phyloP scores from a whole-genome alignment of 1,140 invertebrate genomes.

The Ganaspis sp. region DNA sequence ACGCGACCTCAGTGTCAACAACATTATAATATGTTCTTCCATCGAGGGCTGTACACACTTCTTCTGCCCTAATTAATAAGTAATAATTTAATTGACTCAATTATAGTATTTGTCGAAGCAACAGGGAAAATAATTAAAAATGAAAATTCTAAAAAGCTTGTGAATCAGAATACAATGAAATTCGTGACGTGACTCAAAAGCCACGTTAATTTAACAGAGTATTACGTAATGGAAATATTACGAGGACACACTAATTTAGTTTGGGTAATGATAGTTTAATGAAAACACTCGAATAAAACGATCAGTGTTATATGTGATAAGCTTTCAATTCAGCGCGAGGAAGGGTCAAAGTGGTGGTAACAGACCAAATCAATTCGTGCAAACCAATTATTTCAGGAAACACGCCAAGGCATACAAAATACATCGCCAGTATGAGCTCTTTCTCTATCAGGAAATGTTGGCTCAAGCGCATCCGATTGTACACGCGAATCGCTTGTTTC shows the following conservation, averaged over 20 bases:
- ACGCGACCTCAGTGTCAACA: too few species aligned
- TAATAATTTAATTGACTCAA: too few species aligned
- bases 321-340: neutral
- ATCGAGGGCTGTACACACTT: too few species aligned
- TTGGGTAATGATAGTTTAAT: slow-evolving; percentile 44
- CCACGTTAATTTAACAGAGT: neutral
- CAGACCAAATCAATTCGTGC: slow-evolving; percentile 41
- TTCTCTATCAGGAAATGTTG: slow-evolving; percentile 17
- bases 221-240: neutral
- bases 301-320: slow-evolving; percentile 20
- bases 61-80: too few species aligned
- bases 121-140: too few species aligned
- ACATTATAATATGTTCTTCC: too few species aligned
- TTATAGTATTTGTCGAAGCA: too few species aligned
- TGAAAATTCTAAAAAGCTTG: too few species aligned
- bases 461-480: slow-evolving; percentile 13
- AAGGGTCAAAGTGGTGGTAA: slow-evolving; percentile 40
- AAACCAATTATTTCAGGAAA: slow-evolving; percentile 43
- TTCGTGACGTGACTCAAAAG: too few species aligned
- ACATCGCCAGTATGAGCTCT: neutral
- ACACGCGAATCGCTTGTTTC: slow-evolving; percentile 16
- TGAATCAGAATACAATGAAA: too few species aligned
- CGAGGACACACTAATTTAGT: neutral
- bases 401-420: slow-evolving; percentile 15
- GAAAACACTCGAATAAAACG: slow-evolving; percentile 41